Evolutionary conservation across 2,113 vertebrate species (phyloP).

Genomic region (Ageneiosus marmoratus): DNA sequence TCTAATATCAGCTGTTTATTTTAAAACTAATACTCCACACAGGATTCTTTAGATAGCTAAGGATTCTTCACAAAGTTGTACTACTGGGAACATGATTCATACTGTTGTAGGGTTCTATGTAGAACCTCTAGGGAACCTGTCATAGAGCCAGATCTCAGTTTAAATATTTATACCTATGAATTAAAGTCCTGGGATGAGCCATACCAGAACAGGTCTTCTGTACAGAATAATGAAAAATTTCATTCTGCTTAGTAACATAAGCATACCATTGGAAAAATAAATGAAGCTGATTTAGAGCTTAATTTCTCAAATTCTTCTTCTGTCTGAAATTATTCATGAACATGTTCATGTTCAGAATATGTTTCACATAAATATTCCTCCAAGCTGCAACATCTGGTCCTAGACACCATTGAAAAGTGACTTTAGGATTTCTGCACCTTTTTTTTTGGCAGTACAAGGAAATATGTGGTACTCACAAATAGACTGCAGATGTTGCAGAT

Average conservation of each 20-base stretch:
- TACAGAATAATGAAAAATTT: not conserved
- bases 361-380: not conserved
- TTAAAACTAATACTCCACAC: not conserved
- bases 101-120: not conserved
- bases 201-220: not conserved
- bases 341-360: too few relatives aligned
- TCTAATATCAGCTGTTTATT: not conserved
- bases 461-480: not conserved
- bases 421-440: not conserved
- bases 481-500: not conserved
- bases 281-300: not conserved
- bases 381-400: not conserved
- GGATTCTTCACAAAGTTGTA: not conserved
- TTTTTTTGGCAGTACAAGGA: not conserved
- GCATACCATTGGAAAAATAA: not conserved
- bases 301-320: not conserved
- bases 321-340: not conserved
- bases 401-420: not conserved
- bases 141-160: not conserved
- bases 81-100: not conserved
- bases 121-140: not conserved
- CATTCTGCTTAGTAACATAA: not conserved
- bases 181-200: not conserved
- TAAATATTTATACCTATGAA: not conserved
- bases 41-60: not conserved